phyloP scores from a whole-genome alignment of 2,113 vertebrate species.

The Passerina amoena region DNA sequence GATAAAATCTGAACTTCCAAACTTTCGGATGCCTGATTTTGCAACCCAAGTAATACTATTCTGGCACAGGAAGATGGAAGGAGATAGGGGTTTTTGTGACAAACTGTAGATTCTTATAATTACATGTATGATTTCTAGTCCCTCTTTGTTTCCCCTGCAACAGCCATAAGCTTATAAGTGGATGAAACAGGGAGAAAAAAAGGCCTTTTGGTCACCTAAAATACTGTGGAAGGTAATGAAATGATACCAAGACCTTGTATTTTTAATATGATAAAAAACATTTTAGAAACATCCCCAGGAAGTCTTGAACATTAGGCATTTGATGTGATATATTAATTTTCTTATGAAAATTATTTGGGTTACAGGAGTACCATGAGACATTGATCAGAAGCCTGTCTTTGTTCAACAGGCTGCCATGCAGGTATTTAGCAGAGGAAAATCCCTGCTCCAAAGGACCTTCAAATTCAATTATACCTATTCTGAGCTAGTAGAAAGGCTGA shows the following conservation, averaged over 20 bases:
- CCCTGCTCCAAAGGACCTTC: background rate
- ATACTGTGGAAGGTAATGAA: background rate
- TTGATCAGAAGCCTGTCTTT: background rate
- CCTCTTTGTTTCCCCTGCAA: background rate
- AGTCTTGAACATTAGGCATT: background rate
- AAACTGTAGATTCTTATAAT: background rate
- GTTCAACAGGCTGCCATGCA: background rate
- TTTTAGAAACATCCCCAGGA: background rate
- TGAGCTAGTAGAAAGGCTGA: background rate
- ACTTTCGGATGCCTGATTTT: slow-evolving; percentile 6
- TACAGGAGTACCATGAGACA: background rate
- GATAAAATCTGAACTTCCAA: slow-evolving; percentile 7
- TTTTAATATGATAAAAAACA: slow-evolving; percentile 10
- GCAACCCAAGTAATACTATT: background rate
- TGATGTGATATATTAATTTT: background rate
- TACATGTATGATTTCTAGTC: background rate
- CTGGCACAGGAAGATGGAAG: background rate
- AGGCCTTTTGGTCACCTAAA: background rate
- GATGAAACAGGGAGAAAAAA: background rate
- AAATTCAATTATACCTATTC: background rate
- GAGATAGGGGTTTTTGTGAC: background rate
- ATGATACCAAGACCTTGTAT: background rate
- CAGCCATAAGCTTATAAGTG: background rate
- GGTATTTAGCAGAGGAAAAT: background rate
- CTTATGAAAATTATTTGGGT: background rate